These are phyloP conservation scores for Steinernema carpocapsae DNA, from an alignment of 2,888 invertebrate species.

Conservation along the genomic window DNA sequence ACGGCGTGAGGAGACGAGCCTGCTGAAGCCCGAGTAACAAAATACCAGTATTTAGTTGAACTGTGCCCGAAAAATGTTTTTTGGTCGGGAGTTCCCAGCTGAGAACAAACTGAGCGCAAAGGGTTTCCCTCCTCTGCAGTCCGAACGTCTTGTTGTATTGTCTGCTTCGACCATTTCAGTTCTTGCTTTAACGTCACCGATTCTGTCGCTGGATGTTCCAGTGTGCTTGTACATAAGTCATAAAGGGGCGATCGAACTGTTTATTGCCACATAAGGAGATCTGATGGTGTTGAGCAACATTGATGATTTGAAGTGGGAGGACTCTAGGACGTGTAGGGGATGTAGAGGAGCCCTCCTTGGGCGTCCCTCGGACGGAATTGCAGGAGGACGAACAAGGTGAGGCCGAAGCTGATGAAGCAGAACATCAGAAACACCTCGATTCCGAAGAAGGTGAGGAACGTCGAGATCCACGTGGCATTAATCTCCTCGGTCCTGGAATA, in stretches of 20 bases:
- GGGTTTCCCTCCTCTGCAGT: too few relatives aligned
- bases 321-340: slow-evolving; percentile 17
- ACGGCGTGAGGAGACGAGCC: slow-evolving; percentile 14
- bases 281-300: background rate
- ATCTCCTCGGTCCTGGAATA: slow-evolving; percentile 46
- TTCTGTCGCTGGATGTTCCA: background rate
- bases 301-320: background rate
- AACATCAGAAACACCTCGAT: slow-evolving; percentile 41
- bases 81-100: too few relatives aligned
- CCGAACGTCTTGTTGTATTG: too few relatives aligned
- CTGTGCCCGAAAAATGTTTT: background rate
- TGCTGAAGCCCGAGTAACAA: background rate
- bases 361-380: slow-evolving; percentile 42
- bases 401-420: slow-evolving; percentile 43
- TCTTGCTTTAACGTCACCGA: slow-evolving; percentile 10
- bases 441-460: slow-evolving; percentile 45
- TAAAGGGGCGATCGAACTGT: background rate
- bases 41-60: slow-evolving; percentile 23
- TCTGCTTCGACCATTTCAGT: background rate
- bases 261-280: background rate
- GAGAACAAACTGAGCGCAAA: background rate
- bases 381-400: slow-evolving; percentile 45
- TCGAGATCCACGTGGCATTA: slow-evolving; percentile 45
- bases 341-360: background rate
- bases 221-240: slow-evolving; percentile 4